A percentile compares a stretch with the other conserved stretches of the same genome.
These are phyloP conservation scores for Macrobrachium rosenbergii DNA, from an alignment of 1,140 invertebrate genomes.

Conservation along the genomic window DNA sequence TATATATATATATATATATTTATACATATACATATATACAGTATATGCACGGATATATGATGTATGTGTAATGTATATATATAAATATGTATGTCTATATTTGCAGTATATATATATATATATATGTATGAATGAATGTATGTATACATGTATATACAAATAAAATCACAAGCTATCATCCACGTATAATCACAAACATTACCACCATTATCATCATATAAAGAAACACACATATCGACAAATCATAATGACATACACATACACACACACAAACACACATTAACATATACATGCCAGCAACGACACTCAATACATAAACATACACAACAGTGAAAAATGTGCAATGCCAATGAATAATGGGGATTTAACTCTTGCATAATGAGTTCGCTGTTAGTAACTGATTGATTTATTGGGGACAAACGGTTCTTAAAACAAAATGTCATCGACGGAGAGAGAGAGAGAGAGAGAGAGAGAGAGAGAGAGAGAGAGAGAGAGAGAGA, in stretches of 20 bases:
- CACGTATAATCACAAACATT: too few species aligned
- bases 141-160: not conserved
- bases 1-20: conserved; percentile 52
- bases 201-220: not conserved
- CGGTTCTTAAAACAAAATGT: not conserved
- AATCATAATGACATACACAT: too few species aligned
- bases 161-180: not conserved
- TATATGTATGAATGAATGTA: conserved; percentile 20
- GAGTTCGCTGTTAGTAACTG: too few species aligned
- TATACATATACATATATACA: conserved; percentile 50
- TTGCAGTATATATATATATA: conserved; percentile 17
- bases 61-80: conserved; percentile 24
- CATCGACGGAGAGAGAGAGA: not conserved
- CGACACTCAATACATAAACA: too few species aligned
- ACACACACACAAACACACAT: too few species aligned
- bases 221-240: not conserved
- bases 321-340: too few species aligned
- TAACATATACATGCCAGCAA: too few species aligned
- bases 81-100: conserved; percentile 4
- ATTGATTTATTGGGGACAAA: not conserved
- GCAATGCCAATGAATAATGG: too few species aligned
- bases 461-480: conserved; percentile 10
- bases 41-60: conserved; percentile 33
- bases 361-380: too few species aligned
- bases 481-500: conserved; percentile 14